Conservation (phyloP, 2,888 invertebrate species). For the Parnassius orleans region DNA sequence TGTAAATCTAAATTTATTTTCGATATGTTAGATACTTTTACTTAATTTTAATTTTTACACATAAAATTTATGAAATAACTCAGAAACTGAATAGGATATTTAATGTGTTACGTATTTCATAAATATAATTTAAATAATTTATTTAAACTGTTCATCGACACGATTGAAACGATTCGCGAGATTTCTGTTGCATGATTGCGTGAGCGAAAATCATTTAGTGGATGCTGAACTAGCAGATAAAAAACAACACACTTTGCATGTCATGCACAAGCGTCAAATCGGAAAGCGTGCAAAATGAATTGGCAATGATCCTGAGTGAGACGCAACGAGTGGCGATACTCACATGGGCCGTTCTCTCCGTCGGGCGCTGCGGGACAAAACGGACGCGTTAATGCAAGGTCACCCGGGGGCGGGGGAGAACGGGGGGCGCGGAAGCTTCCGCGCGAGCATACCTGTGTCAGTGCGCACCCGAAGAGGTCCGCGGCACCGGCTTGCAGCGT, state of each 20-base stretch:
- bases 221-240: neutral
- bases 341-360: conserved; percentile 93
- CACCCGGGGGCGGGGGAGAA: conserved; percentile 10
- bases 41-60: too few relatives aligned
- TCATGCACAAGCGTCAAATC: conserved; percentile 11
- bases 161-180: too few relatives aligned
- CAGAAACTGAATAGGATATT: too few relatives aligned
- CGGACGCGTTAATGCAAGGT: conserved; percentile 49
- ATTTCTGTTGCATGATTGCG: neutral
- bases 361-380: conserved; percentile 89
- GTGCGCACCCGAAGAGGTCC: conserved; percentile 90
- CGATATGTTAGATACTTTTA: too few relatives aligned
- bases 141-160: too few relatives aligned
- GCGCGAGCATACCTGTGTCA: conserved; percentile 96
- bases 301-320: neutral
- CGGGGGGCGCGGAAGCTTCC: conserved; percentile 6
- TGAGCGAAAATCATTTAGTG: neutral
- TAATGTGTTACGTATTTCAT: too few relatives aligned
- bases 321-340: conserved; percentile 78
- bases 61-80: too few relatives aligned
- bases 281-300: conserved; percentile 19
- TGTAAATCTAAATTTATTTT: too few relatives aligned
- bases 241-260: neutral
- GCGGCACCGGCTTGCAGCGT: conserved; percentile 83
- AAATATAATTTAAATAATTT: too few relatives aligned